Evolutionary conservation across 1,140 invertebrate genomes (phyloP).

Genomic region (Heliothis subflexa): DNA sequence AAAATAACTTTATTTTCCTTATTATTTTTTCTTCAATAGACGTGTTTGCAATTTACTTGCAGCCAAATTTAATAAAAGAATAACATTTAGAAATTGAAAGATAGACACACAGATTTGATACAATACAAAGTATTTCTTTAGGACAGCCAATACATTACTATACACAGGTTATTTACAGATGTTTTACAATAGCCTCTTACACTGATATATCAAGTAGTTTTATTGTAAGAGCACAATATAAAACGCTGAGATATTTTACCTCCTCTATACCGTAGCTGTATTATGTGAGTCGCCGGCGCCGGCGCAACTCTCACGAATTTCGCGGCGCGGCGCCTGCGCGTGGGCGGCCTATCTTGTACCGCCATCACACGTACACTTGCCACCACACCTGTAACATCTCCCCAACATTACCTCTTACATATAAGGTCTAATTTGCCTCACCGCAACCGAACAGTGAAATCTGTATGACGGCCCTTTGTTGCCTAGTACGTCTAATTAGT

Average conservation of each 20-base stretch:
- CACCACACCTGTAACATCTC: constrained; percentile 53
- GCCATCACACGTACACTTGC: constrained; percentile 75
- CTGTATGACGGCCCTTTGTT: constrained; percentile 72
- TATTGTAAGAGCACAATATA: constrained; percentile 34
- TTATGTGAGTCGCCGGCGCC: constrained; percentile 64
- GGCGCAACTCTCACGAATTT: constrained; percentile 82
- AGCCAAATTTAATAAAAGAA: not conserved
- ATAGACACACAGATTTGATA: not conserved
- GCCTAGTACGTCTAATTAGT: constrained; percentile 84
- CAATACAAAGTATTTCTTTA: too few relatives aligned
- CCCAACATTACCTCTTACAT: constrained; percentile 54
- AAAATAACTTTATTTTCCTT: too few relatives aligned
- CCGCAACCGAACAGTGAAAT: constrained; percentile 36
- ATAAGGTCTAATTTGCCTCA: constrained; percentile 60
- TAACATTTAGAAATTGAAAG: not conserved
- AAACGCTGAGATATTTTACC: constrained; percentile 39
- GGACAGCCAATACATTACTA: not conserved
- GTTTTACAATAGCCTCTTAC: constrained; percentile 9
- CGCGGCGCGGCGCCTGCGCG: constrained; percentile 80
- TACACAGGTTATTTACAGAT: constrained; percentile 8
- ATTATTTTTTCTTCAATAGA: too few relatives aligned
- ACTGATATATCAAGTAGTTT: constrained; percentile 40
- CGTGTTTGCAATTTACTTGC: too few relatives aligned
- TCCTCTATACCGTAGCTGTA: constrained; percentile 40
- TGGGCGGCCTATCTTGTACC: constrained; percentile 80